These are phyloP conservation scores for Erynnis tages DNA, from an alignment of 2,888 invertebrate genomes.

Conservation along the genomic window DNA sequence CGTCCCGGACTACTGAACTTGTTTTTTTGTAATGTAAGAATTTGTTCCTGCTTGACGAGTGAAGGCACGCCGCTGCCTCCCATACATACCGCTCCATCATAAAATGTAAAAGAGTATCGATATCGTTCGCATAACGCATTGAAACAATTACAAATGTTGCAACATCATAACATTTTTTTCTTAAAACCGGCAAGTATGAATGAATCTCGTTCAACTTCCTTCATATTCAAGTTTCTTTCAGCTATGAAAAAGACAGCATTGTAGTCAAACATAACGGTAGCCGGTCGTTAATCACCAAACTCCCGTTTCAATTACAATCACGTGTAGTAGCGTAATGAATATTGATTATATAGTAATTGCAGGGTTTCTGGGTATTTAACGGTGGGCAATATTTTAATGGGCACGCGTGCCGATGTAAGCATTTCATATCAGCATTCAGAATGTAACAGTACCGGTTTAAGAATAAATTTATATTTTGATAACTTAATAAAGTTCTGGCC, in stretches of 20 bases:
- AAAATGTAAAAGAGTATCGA: conserved; percentile 66
- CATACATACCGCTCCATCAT: conserved; percentile 66
- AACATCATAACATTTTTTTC: conserved; percentile 44
- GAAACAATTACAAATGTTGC: conserved; percentile 55
- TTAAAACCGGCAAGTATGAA: conserved; percentile 37
- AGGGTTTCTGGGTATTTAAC: conserved; percentile 30
- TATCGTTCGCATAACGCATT: conserved; percentile 60
- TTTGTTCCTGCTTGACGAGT: conserved; percentile 74
- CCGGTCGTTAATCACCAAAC: conserved; percentile 25
- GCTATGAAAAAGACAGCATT: conserved; percentile 27
- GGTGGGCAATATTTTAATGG: conserved; percentile 31
- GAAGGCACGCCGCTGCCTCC: conserved; percentile 55
- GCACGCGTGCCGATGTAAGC: conserved; percentile 1
- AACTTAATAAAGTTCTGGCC: conserved; percentile 6
- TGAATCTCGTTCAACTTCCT: conserved; percentile 43
- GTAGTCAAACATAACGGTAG: conserved; percentile 30
- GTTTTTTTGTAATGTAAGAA: conserved; percentile 60
- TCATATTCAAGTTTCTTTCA: conserved; percentile 30
- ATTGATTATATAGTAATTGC: conserved; percentile 32
- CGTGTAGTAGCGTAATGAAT: conserved; percentile 34
- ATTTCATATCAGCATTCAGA: conserved; percentile 11
- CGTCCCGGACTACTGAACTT: conserved; percentile 50
- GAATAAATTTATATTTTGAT: conserved; percentile 19
- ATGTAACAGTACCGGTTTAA: conserved; percentile 14
- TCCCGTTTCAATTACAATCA: conserved; percentile 30